Evolutionary conservation across 2,888 invertebrate species (phyloP).

Genomic region (Tipula lateralis): DNA sequence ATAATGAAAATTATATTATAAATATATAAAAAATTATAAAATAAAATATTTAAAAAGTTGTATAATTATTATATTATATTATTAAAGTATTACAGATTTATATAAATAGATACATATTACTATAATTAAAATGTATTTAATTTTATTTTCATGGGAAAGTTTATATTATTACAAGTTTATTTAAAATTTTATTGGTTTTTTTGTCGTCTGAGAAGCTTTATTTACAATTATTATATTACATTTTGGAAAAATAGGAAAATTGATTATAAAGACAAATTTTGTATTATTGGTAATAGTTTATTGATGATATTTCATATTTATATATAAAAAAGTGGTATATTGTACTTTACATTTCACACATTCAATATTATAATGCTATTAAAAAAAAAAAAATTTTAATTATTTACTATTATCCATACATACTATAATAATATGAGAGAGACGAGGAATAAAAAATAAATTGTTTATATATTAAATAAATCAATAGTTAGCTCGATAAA

Average conservation of each 20-base stretch:
- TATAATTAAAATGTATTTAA: neutral
- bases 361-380: neutral
- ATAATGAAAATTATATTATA: neutral
- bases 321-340: neutral
- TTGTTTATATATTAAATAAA: conserved; percentile 9
- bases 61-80: conserved; percentile 3
- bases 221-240: too few species aligned
- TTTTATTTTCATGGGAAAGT: neutral
- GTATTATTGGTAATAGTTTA: neutral
- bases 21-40: neutral
- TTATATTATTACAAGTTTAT: conserved; percentile 1
- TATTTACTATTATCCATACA: neutral
- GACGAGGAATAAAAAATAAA: neutral
- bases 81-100: conserved; percentile 24
- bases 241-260: neutral
- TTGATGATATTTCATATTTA: neutral
- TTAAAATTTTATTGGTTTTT: neutral
- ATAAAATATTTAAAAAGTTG: conserved; percentile 1
- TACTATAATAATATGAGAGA: neutral
- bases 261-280: neutral
- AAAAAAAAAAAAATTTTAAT: too few species aligned
- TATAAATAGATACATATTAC: neutral
- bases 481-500: neutral
- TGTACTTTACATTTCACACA: neutral
- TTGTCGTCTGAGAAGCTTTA: neutral